Base-by-base conservation (phyloP, 1,140 invertebrate species). In the Schlechtendalia chinensis region DNA sequence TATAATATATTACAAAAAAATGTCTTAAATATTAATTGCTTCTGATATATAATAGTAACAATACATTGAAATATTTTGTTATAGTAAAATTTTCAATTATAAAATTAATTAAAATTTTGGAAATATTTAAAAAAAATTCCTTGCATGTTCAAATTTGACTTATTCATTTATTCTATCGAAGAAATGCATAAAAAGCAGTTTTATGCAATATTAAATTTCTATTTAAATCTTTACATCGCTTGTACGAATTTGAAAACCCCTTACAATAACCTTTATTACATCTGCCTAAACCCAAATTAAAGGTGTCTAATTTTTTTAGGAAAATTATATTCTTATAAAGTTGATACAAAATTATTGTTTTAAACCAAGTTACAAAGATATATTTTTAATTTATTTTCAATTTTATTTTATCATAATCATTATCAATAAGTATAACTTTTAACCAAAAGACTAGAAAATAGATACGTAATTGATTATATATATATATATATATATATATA, bases 201-300 rank as follows among this genome's bases (percentile, higher is more conserved):
- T 47, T n/a, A 69, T n/a, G 39, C 39, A 69, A 69, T 47, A 69
- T 69, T 69, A 69, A 69, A 69, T 69, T 69, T 69, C 22, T 6
- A 47, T 69, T 69, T 39, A 69, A 45, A 47, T 69, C 39, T 22
- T 69, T 5, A 69, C 22, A 69, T 69, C 5, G 39, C 22, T 69
- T 22, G n/a, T 69, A 69, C 6, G 5, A 39, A n/a, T 69, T 69
- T 69, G 61, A 69, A 69, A 50, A 69, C 45, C 19, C 22, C 50
- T 69, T n/a, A 14, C 19, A 22, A 69, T 50, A 50, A 69, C 45
- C 45, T 19, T 69, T 22, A 50, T 50, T 50, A 5, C 45, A 8
- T 39, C 32, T 50, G 3, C 50, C 22, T 67, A 45, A 47, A 69
- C 47, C 19, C 5, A 69, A 69, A 69, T 69, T 69, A 32, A 50